Conservation (phyloP, 2,113 vertebrate species). For the Stigmatopora argus region DNA sequence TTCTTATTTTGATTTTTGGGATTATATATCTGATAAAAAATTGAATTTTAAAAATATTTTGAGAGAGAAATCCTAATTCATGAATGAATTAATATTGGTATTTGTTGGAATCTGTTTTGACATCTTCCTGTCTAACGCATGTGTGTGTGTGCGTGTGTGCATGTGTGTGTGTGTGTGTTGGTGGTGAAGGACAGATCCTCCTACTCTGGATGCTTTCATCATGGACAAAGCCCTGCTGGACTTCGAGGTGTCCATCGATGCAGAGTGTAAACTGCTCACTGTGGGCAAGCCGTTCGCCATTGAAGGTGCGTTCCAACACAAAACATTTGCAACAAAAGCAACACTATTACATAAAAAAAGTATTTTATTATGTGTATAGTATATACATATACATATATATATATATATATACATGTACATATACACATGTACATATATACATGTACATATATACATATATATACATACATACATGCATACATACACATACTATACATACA, state of each 20-base stretch:
- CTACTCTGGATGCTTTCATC: constrained; percentile 91
- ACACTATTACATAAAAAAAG: background rate
- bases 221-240: constrained; percentile 98
- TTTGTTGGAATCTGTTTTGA: background rate
- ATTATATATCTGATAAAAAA: background rate
- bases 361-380: too few species aligned
- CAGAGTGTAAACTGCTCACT: constrained; percentile 90
- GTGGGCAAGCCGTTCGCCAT: constrained; percentile 97
- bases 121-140: constrained; percentile 25
- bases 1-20: background rate
- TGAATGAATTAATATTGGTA: too few species aligned
- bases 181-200: constrained; percentile 81
- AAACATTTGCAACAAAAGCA: constrained; percentile 4
- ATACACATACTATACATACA: too few species aligned
- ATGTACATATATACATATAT: too few species aligned
- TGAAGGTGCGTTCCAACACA: constrained; percentile 75
- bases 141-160: constrained; percentile 20
- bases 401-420: background rate
- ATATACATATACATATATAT: background rate
- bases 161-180: constrained; percentile 48
- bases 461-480: too few species aligned
- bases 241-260: constrained; percentile 94
- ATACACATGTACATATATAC: too few species aligned
- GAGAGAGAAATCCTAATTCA: too few species aligned
- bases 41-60: too few species aligned